phyloP scores from a whole-genome alignment of 2,888 invertebrate genomes.

The Drosophila niveifrons region DNA sequence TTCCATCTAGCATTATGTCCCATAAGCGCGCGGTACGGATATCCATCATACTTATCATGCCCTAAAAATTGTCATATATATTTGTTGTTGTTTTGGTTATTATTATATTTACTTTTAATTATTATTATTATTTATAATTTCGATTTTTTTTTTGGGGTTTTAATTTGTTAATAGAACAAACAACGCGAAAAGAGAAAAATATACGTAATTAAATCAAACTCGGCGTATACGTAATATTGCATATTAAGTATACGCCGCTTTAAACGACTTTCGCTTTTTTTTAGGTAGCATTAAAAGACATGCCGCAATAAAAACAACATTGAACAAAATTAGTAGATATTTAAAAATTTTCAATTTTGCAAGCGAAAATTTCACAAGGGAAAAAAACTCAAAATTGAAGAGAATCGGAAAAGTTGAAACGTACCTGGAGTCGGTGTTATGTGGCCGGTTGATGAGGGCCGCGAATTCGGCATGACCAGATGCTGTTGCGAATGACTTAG shows the following conservation, averaged over 20 bases:
- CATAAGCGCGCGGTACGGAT: slow-evolving; percentile 85
- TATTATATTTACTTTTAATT: slow-evolving; percentile 38
- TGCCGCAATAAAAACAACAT: slow-evolving; percentile 57
- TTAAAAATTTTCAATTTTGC: slow-evolving; percentile 48
- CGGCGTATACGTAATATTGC: slow-evolving; percentile 62
- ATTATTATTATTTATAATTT: slow-evolving; percentile 1
- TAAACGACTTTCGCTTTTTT: slow-evolving; percentile 3
- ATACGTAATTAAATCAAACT: slow-evolving; percentile 16
- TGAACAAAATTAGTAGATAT: slow-evolving; percentile 50
- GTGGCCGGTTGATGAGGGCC: slow-evolving; percentile 88
- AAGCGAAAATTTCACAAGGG: slow-evolving; percentile 40
- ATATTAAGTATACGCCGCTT: slow-evolving; percentile 66
- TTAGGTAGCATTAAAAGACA: slow-evolving; percentile 55
- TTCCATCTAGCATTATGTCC: slow-evolving; percentile 86
- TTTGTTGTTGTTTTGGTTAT: slow-evolving; percentile 58
- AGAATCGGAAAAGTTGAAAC: slow-evolving; percentile 16
- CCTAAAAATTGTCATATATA: slow-evolving; percentile 82
- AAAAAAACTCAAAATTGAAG: background rate
- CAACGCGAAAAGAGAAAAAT: slow-evolving; percentile 21
- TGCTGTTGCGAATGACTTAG: slow-evolving; percentile 87
- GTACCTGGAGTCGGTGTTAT: slow-evolving; percentile 87
- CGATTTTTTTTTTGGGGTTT: slow-evolving; percentile 17
- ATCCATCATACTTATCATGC: slow-evolving; percentile 85
- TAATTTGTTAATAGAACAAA: slow-evolving; percentile 65
- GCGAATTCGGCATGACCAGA: slow-evolving; percentile 85